Conservation (phyloP, 2,797 vertebrate genomes). For the Sciurus carolinensis region DNA sequence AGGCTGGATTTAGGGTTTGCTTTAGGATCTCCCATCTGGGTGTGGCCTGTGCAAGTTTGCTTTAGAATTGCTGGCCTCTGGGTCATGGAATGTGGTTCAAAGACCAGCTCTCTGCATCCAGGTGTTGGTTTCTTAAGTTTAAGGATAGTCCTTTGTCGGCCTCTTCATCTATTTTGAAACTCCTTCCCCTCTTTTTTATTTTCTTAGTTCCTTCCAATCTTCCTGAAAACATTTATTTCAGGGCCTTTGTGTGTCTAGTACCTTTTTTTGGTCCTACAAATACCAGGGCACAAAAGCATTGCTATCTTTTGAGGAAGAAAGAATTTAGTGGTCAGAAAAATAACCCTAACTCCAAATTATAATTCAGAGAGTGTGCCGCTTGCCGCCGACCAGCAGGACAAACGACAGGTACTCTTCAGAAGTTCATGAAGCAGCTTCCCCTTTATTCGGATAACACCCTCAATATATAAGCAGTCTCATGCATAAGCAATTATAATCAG, state of each 20-base stretch:
- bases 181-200: neutral
- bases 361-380: neutral
- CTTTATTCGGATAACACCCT: too few species aligned
- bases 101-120: neutral
- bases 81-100: rapidly evolving
- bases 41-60: neutral
- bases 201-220: neutral
- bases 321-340: neutral
- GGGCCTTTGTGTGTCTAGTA: neutral
- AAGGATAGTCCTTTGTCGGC: neutral
- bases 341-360: neutral
- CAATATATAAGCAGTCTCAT: too few species aligned
- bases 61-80: neutral
- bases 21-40: neutral
- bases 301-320: neutral
- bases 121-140: neutral
- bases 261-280: neutral
- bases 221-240: neutral
- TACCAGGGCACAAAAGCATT: neutral
- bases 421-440: too few species aligned
- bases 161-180: neutral
- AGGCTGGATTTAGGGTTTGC: neutral
- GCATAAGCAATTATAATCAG: too few species aligned
- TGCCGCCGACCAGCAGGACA: too few species aligned
- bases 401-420: too few species aligned